A percentile compares a stretch with the other conserved stretches of the same genome.
phyloP scores from a whole-genome alignment of 2,113 vertebrate species.

The Myotis yumanensis region DNA sequence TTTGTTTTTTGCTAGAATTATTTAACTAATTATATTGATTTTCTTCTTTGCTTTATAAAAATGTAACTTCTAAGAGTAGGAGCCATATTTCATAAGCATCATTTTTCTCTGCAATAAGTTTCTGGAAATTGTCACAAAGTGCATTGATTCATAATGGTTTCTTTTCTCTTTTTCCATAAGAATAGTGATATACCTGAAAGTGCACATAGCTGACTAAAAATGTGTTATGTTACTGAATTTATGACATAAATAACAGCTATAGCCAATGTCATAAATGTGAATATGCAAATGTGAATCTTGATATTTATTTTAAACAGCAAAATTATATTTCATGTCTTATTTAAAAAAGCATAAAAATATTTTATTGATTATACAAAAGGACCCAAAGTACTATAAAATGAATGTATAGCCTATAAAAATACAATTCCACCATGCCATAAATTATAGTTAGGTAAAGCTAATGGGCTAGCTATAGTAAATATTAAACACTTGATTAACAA shows the following conservation, averaged over 20 bases:
- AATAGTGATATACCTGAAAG: neutral
- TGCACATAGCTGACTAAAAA: neutral
- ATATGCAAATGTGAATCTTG: constrained; percentile 7
- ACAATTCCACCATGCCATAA: constrained; percentile 7
- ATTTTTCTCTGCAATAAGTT: constrained; percentile 7
- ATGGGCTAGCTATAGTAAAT: constrained; percentile 23
- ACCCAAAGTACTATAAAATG: constrained; percentile 27
- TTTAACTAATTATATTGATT: constrained; percentile 14
- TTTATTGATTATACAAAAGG: constrained; percentile 53
- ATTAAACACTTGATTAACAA: constrained; percentile 37
- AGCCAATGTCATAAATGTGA: constrained; percentile 13
- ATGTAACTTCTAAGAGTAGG: neutral
- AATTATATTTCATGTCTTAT: constrained; percentile 36
- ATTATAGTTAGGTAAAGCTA: constrained; percentile 41
- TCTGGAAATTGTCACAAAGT: constrained; percentile 47
- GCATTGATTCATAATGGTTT: neutral
- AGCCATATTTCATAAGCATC: neutral
- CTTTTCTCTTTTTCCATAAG: constrained; percentile 20
- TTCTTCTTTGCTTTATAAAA: constrained; percentile 29
- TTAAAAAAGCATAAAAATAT: constrained; percentile 36
- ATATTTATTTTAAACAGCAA: constrained; percentile 51
- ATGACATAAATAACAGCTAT: constrained; percentile 16
- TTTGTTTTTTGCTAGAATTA: neutral
- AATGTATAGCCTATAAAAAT: constrained; percentile 47
- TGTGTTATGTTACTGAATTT: neutral